These are phyloP conservation scores for Pollimyrus isidori DNA, from an alignment of 2,113 vertebrate genomes.

Conservation along the genomic window DNA sequence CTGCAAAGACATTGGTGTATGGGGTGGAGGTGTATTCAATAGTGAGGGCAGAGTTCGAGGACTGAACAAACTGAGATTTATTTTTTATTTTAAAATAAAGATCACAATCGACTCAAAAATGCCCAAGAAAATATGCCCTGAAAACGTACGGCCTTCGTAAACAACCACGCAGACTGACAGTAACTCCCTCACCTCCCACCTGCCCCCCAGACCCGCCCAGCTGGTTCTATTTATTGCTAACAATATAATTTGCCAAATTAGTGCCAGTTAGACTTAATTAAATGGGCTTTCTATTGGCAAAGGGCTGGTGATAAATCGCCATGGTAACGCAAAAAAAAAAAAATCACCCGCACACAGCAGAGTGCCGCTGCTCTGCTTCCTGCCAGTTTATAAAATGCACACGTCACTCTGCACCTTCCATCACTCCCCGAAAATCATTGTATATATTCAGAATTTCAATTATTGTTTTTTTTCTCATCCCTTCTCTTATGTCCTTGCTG, in stretches of 20 bases:
- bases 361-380: background rate
- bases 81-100: background rate
- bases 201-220: background rate
- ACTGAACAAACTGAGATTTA: background rate
- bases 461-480: too few relatives aligned
- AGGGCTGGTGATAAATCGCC: background rate
- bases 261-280: background rate
- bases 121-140: background rate
- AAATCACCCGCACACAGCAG: background rate
- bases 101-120: background rate
- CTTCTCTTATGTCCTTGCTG: background rate
- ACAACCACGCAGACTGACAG: background rate
- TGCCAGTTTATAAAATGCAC: background rate
- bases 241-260: background rate
- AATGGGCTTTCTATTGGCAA: background rate
- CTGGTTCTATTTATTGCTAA: background rate
- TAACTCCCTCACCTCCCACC: background rate
- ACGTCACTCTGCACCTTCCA: background rate
- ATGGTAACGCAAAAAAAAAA: background rate
- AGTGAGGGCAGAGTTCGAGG: background rate
- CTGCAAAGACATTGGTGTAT: background rate
- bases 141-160: background rate
- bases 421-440: background rate
- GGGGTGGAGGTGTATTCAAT: background rate
- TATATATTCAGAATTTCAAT: background rate